Base-by-base conservation (phyloP, 2,113 vertebrate species). In the Coryphaenoides rupestris region DNA sequence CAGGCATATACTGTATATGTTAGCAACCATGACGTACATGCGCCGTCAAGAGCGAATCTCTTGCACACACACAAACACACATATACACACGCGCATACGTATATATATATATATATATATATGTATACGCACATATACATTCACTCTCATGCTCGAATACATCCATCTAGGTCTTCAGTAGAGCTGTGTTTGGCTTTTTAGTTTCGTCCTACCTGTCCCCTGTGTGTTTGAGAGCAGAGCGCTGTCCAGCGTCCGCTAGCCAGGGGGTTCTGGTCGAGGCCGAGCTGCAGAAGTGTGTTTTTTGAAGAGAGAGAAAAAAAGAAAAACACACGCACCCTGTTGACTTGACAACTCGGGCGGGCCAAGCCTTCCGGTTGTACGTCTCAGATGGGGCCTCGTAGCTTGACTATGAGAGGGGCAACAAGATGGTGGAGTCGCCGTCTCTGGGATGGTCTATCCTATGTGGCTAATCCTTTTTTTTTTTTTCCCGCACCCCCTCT, bases 1-100 rank as follows among this genome's bases (percentile, higher is more conserved):
- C 87, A 90, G 86, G 83, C 83, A 76, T 85, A 89, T 85, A 85
- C 84, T 81, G 84, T 86, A 86, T 73, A 87, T 86, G 86, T 83
- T 86, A 88, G 78, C 77, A 84, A 86, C 33, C 3, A 80, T 58
- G 67, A 84, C n/a, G 81, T 80, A 82, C 81, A 81, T 84, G 77
- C 60, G 71, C 33, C 78, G 84, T 80, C 53, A 74, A 81, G 84
- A 84, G 80, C 87, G 81, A 85, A 60, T 55, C 74, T 26, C 58
- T 68, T 62, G 55, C 65, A 66, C 56, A 60, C 58, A 72, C 62
- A 60, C 60, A 62, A 72, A 74, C 63, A 76, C 77, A 81, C 52
- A 49, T 58, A 79, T 64, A 62, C 79, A 70, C 62, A 77, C 59
- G 58, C 60, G 58, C 73, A 74, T 63, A 74, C 60, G 74, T 66